Percentiles rank a stretch among this genome's conserved stretches.
These are phyloP conservation scores for Syrphus vitripennis DNA, from an alignment of 2,888 invertebrate genomes.

Conservation along the genomic window DNA sequence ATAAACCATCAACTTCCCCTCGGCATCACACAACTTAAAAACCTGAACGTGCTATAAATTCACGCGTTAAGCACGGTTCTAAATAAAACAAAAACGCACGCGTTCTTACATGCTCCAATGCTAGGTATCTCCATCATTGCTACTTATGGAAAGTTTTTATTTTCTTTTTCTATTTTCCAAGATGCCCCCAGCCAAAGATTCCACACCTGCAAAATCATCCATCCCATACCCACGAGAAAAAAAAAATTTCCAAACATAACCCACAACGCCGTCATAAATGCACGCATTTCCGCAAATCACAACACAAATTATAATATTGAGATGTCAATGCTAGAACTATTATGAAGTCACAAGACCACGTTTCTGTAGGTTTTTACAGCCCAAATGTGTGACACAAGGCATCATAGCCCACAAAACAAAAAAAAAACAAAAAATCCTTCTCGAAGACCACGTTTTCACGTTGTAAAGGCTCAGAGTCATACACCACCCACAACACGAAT, in stretches of 20 bases:
- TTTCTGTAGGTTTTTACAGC: neutral
- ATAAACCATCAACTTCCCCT: neutral
- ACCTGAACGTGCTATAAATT: neutral
- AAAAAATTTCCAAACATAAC: neutral
- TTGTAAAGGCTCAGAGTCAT: slow-evolving; percentile 2
- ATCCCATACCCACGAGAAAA: neutral
- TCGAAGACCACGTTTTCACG: slow-evolving; percentile 48
- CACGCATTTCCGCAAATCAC: neutral
- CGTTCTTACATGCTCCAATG: neutral
- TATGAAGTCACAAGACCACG: neutral
- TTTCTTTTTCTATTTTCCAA: no score
- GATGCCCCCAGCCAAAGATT: neutral
- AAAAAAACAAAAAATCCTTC: neutral
- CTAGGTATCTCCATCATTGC: no score
- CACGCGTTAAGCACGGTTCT: neutral
- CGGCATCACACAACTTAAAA: neutral
- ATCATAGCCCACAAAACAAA: no score
- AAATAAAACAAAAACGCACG: neutral
- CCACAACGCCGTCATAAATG: neutral
- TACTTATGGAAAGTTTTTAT: no score
- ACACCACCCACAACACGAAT: neutral
- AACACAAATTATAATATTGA: neutral
- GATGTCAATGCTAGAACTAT: neutral
- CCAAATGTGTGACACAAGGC: neutral
- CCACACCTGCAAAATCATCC: neutral